Percentiles rank a stretch among this genome's conserved stretches.
Evolutionary conservation across 1,140 invertebrate species (phyloP).

Genomic region (Saxidomus purpurata): DNA sequence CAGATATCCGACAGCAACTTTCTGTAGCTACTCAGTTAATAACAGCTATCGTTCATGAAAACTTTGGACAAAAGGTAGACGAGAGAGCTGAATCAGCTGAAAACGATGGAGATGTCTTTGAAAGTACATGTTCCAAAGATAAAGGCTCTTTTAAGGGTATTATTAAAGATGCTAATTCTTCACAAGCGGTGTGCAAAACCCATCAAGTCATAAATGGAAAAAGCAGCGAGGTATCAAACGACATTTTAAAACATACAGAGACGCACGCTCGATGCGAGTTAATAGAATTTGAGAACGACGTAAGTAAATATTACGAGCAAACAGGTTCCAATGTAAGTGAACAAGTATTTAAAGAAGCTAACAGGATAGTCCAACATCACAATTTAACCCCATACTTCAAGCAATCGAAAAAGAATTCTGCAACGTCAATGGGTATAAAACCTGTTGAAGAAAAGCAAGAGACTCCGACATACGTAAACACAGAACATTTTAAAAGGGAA

Average conservation of each 20-base stretch:
- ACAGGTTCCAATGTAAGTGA: no score
- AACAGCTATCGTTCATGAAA: background rate
- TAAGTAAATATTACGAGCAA: no score
- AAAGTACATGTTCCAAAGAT: no score
- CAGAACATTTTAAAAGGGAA: background rate
- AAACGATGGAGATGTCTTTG: no score
- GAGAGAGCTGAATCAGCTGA: background rate
- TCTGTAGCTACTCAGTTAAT: background rate
- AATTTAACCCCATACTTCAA: no score
- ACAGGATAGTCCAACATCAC: no score
- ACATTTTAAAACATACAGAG: background rate
- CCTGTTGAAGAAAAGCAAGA: background rate
- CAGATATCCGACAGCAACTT: background rate
- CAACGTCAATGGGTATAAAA: background rate
- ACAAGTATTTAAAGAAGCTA: no score
- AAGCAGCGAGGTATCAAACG: background rate
- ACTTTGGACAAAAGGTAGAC: background rate
- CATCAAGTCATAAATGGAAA: background rate
- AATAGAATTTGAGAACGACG: background rate
- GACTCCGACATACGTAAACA: background rate
- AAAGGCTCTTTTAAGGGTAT: background rate
- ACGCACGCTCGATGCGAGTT: background rate
- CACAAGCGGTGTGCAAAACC: background rate
- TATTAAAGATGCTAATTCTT: background rate
- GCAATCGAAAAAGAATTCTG: no score